phyloP scores from a whole-genome alignment of 2,888 invertebrate genomes.

The Dicyrtomina minuta region DNA sequence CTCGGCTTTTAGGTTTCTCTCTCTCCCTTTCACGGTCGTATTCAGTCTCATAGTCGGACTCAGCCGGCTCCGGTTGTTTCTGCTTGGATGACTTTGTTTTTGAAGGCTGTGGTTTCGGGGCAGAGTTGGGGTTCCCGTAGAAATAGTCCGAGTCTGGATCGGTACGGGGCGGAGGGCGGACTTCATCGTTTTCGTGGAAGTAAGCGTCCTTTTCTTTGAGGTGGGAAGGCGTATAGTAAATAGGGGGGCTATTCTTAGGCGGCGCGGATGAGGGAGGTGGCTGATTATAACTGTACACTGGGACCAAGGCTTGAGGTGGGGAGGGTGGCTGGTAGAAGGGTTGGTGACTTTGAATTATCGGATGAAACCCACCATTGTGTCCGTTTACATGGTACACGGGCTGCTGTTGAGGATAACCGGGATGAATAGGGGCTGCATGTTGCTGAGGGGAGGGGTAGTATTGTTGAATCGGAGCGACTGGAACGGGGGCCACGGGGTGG shows the following conservation, averaged over 20 bases:
- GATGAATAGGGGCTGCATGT: not conserved
- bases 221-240: conserved; percentile 4
- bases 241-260: not conserved
- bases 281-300: conserved; percentile 3
- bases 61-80: not conserved
- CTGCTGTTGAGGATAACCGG: not conserved
- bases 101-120: conserved; percentile 4
- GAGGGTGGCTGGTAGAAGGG: not conserved
- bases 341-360: conserved; percentile 4
- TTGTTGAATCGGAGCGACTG: not conserved
- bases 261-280: conserved; percentile 12
- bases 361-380: not conserved
- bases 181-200: conserved; percentile 2
- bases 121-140: conserved; percentile 44
- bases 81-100: conserved; percentile 1
- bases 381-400: not conserved
- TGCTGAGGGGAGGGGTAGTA: conserved; percentile 4
- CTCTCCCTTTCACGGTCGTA: conserved; percentile 2
- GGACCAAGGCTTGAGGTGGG: not conserved
- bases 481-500: not conserved
- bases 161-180: conserved; percentile 32
- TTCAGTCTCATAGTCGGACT: not conserved
- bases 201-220: not conserved
- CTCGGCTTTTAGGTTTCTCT: not conserved
- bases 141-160: conserved; percentile 49